Evolutionary conservation across 1,140 invertebrate species (phyloP).

Genomic region (Eubasilissa regina): DNA sequence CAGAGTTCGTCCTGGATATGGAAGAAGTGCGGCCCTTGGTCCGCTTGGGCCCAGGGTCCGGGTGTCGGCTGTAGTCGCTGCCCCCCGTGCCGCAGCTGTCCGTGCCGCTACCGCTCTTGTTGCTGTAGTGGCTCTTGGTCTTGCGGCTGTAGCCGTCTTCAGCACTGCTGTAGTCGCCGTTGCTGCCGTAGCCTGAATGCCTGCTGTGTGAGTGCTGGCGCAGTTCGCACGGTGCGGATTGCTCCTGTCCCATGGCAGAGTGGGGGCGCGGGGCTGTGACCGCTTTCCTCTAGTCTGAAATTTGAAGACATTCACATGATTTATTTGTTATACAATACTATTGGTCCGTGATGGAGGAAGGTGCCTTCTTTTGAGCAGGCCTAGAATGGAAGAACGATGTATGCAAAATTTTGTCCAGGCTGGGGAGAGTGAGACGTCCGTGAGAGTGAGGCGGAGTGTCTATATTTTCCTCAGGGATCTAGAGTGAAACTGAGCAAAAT

Average conservation of each 20-base stretch:
- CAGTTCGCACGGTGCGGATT: constrained; percentile 52
- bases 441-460: no score
- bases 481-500: no score
- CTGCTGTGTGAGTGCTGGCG: constrained; percentile 44
- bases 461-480: no score
- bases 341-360: no score
- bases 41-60: constrained; percentile 33
- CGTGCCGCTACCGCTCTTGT: constrained; percentile 58
- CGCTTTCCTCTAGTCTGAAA: constrained; percentile 45
- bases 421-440: no score
- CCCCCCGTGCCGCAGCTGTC: constrained; percentile 64
- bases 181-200: neutral
- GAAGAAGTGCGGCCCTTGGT: constrained; percentile 63
- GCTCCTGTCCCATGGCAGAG: constrained; percentile 59
- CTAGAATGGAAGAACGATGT: no score
- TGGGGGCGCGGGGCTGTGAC: constrained; percentile 6
- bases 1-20: constrained; percentile 55
- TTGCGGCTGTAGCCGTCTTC: neutral
- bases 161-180: neutral
- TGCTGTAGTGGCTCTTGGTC: constrained; percentile 20
- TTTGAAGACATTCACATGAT: neutral
- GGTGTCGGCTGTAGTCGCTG: constrained; percentile 63
- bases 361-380: no score
- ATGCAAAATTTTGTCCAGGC: no score
- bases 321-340: no score